Conservation (phyloP, 2,888 invertebrate species). For the Xylophagus ater region DNA sequence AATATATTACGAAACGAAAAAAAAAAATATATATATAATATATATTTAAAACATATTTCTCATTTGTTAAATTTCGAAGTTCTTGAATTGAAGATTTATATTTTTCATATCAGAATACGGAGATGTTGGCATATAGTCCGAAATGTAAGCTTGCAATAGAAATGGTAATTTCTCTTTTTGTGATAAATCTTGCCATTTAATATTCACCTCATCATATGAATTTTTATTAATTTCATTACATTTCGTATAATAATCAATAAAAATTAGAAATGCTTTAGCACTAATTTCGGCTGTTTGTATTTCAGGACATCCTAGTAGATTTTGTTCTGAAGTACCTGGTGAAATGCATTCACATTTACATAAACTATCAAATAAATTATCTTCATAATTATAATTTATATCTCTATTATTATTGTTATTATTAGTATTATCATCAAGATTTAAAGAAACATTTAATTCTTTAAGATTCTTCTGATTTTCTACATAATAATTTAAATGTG, state of each 20-base stretch:
- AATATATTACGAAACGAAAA: too few species aligned
- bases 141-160: constrained; percentile 15
- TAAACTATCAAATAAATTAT: constrained; percentile 15
- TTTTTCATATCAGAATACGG: too few species aligned
- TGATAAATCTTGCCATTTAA: constrained; percentile 12
- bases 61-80: too few species aligned
- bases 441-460: too few species aligned
- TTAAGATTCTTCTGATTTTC: background rate
- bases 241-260: constrained; percentile 8
- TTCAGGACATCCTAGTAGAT: constrained; percentile 11
- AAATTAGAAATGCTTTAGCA: constrained; percentile 9
- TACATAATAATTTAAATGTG: constrained; percentile 8
- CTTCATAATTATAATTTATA: constrained; percentile 8
- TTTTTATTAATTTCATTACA: background rate
- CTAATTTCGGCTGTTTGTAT: constrained; percentile 10
- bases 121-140: constrained; percentile 14
- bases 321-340: constrained; percentile 3
- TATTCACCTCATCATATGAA: background rate
- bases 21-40: too few species aligned
- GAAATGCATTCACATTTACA: constrained; percentile 12
- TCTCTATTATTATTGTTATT: background rate
- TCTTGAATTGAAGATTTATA: too few species aligned
- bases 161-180: constrained; percentile 15
- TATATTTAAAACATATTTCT: too few species aligned
- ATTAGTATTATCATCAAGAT: too few species aligned